Evolutionary conservation across 1,140 invertebrate species (phyloP).

Genomic region (Zophobas atratus): DNA sequence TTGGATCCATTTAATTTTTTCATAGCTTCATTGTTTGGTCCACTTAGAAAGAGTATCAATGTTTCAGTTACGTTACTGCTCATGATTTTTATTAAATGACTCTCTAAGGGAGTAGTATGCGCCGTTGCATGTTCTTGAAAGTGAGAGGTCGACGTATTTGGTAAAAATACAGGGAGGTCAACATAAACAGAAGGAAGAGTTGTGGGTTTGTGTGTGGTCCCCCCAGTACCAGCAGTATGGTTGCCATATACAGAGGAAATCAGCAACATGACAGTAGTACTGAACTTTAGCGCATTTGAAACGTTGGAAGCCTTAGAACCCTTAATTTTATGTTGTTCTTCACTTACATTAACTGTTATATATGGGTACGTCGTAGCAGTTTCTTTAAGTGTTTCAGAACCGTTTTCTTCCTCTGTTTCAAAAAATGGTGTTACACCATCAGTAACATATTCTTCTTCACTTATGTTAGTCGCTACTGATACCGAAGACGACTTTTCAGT

Average conservation of each 20-base stretch:
- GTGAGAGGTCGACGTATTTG: neutral
- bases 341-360: neutral
- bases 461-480: too few species aligned
- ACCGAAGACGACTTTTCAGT: too few species aligned
- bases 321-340: neutral
- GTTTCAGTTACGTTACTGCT: constrained; percentile 26
- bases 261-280: constrained; percentile 13
- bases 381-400: neutral
- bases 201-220: neutral
- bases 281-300: constrained; percentile 4
- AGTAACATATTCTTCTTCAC: too few species aligned
- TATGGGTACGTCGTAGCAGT: neutral
- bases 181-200: constrained; percentile 23
- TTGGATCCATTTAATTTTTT: constrained; percentile 40
- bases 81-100: constrained; percentile 7
- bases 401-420: neutral
- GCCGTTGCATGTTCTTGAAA: neutral
- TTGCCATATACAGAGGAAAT: constrained; percentile 19
- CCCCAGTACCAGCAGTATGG: neutral
- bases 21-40: constrained; percentile 3
- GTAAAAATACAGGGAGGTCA: constrained; percentile 13
- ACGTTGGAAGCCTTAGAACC: neutral
- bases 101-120: neutral
- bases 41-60: constrained; percentile 27
- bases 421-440: neutral